Base-by-base conservation (phyloP, 2,888 invertebrate species). In the Drosophila nigricruria region DNA sequence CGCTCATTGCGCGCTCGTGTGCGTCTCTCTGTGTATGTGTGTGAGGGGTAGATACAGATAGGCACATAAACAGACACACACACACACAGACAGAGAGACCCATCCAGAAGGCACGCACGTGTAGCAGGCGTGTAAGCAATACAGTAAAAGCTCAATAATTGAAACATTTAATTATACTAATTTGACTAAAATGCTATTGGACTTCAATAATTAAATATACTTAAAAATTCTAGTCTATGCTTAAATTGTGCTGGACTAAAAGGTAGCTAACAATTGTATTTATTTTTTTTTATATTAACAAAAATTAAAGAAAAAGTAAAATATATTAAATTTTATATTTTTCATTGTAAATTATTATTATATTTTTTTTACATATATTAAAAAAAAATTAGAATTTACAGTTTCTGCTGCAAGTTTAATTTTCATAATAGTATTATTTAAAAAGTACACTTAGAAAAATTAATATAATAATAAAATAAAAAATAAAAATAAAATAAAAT, bases 31-130 rank as follows among this genome's bases (percentile, higher is more conserved):
- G 57, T 25, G 56, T 64, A 36, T 47, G 58, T 71, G 65, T 61
- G 54, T 68, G 62, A 45, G 73, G 71, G 73, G 64, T 79, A 81
- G 59, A 79, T 71, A 77, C 73, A 70, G 71, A 67, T 67, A 59
- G 53, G 47, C 60, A 34, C 56, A 42, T 62, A 70, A 50, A 52
- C 49, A 49, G 25, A 62, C 27, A 58, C 42, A 36, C 34, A 40
- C 30, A 62, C 50, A 42, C 30, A 42, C 23, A 59, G 30, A 42
- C 43, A 27, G n/a, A 27, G n/a, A 27, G 47, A 43, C 50, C 52
- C 54, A 52, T 32, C 32, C 53, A 62, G 32, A 50, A 40, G 59
- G 60, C 57, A 58, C 38, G 52, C 60, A 72, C 68, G 59, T 70
- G 62, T 57, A 16, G 34, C 45, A 30, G 25, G 25, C 50, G 34